Conservation (phyloP, 1,140 invertebrate species). For the Drosophila serrata region DNA sequence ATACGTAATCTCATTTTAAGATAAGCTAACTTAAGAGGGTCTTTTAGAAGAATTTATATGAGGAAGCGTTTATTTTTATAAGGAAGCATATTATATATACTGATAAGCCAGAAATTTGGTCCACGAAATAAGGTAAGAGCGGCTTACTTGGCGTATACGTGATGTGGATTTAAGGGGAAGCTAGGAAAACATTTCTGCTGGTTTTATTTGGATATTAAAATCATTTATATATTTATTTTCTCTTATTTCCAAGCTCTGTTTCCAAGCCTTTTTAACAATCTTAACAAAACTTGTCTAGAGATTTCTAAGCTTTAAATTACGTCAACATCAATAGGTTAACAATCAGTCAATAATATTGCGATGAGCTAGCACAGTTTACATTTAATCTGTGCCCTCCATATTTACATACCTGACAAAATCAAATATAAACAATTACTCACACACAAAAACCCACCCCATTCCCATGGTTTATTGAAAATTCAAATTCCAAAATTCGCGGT, state of each 20-base stretch:
- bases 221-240: too few relatives aligned
- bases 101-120: neutral
- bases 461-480: constrained; percentile 19
- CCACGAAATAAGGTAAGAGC: rapidly evolving
- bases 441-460: constrained; percentile 1
- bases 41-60: neutral
- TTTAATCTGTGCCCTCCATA: constrained; percentile 17
- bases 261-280: neutral
- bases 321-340: neutral
- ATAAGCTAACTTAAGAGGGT: neutral
- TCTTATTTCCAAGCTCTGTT: too few relatives aligned
- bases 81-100: neutral
- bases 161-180: neutral
- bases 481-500: constrained; percentile 15
- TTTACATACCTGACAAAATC: constrained; percentile 30
- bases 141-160: constrained; percentile 1
- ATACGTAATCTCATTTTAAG: too few relatives aligned
- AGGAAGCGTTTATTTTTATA: too few relatives aligned
- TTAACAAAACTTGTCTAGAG: too few relatives aligned
- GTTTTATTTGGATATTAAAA: neutral
- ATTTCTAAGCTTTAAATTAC: neutral
- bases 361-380: constrained; percentile 6
- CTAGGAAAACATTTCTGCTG: too few relatives aligned
- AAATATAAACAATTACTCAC: constrained; percentile 32
- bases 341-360: constrained; percentile 10